Base-by-base conservation (phyloP, 2,113 vertebrate species). In the Pampusana beccarii region DNA sequence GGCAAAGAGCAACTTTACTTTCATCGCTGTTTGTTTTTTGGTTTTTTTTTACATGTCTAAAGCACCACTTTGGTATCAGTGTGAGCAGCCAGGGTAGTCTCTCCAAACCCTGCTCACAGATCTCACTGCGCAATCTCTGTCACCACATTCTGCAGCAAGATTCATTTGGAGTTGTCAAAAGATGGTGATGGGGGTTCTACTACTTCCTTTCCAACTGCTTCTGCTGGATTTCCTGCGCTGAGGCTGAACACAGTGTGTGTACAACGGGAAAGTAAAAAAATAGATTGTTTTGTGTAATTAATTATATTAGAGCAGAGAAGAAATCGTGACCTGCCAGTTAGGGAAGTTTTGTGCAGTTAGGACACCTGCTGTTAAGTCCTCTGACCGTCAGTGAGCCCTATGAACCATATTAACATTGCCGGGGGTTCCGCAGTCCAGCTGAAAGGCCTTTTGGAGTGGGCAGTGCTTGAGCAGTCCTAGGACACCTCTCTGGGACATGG, bases 401-500 rank as follows among this genome's bases (percentile, higher is more conserved):
- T 5, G 7, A 50, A 23, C 20, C 48, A 23, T 50, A 50, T 50
- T 5, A 33, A 23, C 8, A 6, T 2, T 9, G 13, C 19, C 8
- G 48, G 66, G 36, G 2, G 1, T 34, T n/a, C 51, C 36, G 3
- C 0, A 0, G 11, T 4, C 38, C 5, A 8, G 10, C 21, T 11
- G 58, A 17, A 16, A 61, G 4, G 6, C 25, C 64, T 17, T n/a
- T 31, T 11, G 29, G 44, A 46, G 9, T 0, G 16, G 34, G 21
- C 2, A 2, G 15, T 20, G 23, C 40, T 40, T 9, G 54, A 53
- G 53, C 53, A 26, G 24, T 38, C 10, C 13, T 1, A 16, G 53
- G 64, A 40, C 66, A 26, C 38, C 29, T 12, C 69, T 38, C 1
- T 21, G 81, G 29, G 31, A 2, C 19, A 6, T 1, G 14, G 44